Conservation (phyloP, 1,140 invertebrate species). For the Helicorthomorpha holstii region DNA sequence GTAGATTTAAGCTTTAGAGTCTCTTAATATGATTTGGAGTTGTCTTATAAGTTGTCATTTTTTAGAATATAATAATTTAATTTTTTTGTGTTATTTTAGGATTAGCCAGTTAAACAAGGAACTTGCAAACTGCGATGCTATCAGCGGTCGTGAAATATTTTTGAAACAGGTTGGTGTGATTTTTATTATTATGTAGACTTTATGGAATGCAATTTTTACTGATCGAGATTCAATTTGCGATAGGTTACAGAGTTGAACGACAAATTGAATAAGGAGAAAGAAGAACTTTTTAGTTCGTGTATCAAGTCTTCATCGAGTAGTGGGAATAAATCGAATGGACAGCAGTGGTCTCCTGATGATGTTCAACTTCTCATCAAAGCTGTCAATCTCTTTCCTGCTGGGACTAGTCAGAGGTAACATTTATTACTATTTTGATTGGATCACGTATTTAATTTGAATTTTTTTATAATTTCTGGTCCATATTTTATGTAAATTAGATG, state of each 20-base stretch:
- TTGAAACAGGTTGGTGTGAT: constrained; percentile 24
- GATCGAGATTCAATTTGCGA: too few species aligned
- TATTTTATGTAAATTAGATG: constrained; percentile 34
- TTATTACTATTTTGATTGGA: background rate
- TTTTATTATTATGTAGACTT: background rate
- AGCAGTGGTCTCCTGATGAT: constrained; percentile 61
- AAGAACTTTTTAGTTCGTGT: constrained; percentile 17
- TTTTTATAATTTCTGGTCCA: constrained; percentile 4
- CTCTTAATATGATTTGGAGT: too few species aligned
- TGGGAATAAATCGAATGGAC: constrained; percentile 6
- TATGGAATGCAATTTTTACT: too few species aligned
- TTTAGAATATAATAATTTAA: constrained; percentile 4
- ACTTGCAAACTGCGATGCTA: constrained; percentile 29
- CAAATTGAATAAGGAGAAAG: constrained; percentile 54
- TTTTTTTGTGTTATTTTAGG: constrained; percentile 26
- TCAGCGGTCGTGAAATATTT: constrained; percentile 40
- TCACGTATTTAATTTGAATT: background rate
- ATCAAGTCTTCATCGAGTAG: constrained; percentile 3
- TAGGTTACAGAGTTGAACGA: constrained; percentile 50
- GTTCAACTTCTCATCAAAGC: constrained; percentile 82
- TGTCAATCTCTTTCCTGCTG: constrained; percentile 89
- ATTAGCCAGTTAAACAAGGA: constrained; percentile 58
- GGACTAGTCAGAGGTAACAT: constrained; percentile 61
- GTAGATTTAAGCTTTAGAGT: too few species aligned
- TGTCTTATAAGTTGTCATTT: too few species aligned